Evolutionary conservation across 2,113 vertebrate species (phyloP).

Genomic region (Pseudopipra pipra): DNA sequence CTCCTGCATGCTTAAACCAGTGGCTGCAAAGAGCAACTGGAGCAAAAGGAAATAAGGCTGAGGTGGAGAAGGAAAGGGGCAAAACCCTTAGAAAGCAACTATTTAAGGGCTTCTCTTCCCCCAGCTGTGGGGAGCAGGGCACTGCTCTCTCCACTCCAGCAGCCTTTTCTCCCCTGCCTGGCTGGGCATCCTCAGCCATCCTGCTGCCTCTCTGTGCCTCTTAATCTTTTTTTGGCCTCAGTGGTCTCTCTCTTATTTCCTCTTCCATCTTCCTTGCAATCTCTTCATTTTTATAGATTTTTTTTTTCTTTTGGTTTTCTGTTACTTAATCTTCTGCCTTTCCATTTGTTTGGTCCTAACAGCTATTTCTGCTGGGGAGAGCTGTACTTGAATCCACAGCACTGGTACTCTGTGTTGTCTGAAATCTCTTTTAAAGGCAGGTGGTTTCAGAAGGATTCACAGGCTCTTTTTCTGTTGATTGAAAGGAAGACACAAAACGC

Average conservation of each 20-base stretch:
- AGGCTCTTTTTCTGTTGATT: neutral
- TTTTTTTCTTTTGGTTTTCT: constrained; percentile 21
- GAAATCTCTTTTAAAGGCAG: neutral
- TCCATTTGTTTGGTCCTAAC: constrained; percentile 1
- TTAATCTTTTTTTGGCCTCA: neutral
- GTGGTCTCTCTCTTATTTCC: neutral
- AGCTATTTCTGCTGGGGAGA: neutral
- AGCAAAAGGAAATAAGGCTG: neutral
- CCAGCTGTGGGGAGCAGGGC: neutral
- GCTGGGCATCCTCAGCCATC: neutral
- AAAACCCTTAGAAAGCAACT: neutral
- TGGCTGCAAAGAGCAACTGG: neutral
- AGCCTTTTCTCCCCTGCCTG: neutral
- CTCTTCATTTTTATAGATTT: constrained; percentile 12
- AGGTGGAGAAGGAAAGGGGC: neutral
- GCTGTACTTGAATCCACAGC: neutral
- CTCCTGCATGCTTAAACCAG: neutral
- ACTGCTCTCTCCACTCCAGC: neutral
- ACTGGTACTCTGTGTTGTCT: neutral
- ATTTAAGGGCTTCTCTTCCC: neutral
- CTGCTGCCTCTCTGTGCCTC: neutral
- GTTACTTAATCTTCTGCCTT: constrained; percentile 12
- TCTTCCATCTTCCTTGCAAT: constrained; percentile 3
- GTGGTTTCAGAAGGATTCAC: neutral
- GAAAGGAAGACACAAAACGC: constrained; percentile 20